These are phyloP conservation scores for Dicycla oo DNA, from an alignment of 2,888 invertebrate genomes.

Conservation along the genomic window DNA sequence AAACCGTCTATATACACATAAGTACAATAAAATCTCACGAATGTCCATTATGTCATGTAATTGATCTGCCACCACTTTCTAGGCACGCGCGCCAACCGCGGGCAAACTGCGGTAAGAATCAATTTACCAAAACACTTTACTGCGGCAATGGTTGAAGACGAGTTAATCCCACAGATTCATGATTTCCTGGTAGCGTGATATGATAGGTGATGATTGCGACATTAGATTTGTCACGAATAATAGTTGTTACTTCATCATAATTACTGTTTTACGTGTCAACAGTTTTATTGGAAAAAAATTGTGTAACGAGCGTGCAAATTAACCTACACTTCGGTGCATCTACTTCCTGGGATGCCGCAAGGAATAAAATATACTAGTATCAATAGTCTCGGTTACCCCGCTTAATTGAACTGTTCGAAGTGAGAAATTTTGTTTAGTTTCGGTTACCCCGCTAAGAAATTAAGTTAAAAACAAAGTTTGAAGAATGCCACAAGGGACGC, in stretches of 20 bases:
- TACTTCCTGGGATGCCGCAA: slow-evolving; percentile 9
- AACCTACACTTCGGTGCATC: not conserved
- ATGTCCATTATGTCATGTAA: slow-evolving; percentile 60
- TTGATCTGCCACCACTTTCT: slow-evolving; percentile 62
- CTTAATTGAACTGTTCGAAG: not conserved
- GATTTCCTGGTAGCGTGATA: slow-evolving; percentile 60
- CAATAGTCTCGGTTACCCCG: not conserved
- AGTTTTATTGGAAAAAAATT: slow-evolving; percentile 28
- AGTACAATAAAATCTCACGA: slow-evolving; percentile 56
- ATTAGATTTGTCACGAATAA: slow-evolving; percentile 56
- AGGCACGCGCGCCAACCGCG: slow-evolving; percentile 55
- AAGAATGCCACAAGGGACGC: slow-evolving; percentile 11
- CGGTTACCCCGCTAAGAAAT: not conserved
- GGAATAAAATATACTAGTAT: slow-evolving; percentile 19
- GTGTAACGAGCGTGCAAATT: slow-evolving; percentile 19
- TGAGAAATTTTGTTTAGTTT: no score
- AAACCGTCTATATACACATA: slow-evolving; percentile 37
- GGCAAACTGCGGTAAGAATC: slow-evolving; percentile 55
- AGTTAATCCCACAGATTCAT: slow-evolving; percentile 50
- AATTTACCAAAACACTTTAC: slow-evolving; percentile 55
- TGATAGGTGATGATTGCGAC: slow-evolving; percentile 54
- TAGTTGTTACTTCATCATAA: slow-evolving; percentile 47
- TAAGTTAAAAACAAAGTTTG: not conserved
- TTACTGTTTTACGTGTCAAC: slow-evolving; percentile 46
- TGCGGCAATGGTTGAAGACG: slow-evolving; percentile 51